Percentiles rank a stretch among this genome's conserved stretches.
phyloP scores from a whole-genome alignment of 2,113 vertebrate genomes.

The Crotalus viridis region DNA sequence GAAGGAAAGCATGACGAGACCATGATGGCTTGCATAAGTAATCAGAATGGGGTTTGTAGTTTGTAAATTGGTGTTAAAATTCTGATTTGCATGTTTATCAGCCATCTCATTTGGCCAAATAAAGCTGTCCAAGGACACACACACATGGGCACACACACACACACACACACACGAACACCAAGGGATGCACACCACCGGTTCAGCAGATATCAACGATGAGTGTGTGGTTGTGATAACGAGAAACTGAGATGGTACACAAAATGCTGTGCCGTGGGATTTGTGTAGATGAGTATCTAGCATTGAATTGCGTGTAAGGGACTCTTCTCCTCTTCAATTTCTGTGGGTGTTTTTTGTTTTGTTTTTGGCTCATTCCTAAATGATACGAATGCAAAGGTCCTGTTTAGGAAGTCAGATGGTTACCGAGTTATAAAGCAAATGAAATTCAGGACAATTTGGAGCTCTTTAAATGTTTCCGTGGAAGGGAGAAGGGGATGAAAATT shows the following conservation, averaged over 20 bases:
- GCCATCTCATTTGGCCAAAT: slow-evolving; percentile 64
- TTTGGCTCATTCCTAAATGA: too few relatives aligned
- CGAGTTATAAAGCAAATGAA: neutral
- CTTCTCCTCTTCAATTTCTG: too few relatives aligned
- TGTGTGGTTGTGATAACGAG: slow-evolving; percentile 21
- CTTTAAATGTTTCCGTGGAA: neutral
- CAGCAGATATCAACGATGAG: slow-evolving; percentile 13
- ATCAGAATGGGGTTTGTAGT: slow-evolving; percentile 54
- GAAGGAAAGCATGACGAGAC: slow-evolving; percentile 60
- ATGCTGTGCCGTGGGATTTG: neutral
- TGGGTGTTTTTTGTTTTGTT: too few relatives aligned
- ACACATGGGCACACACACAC: neutral
- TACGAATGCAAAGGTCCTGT: neutral
- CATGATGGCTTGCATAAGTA: slow-evolving; percentile 60
- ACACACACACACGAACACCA: slow-evolving; percentile 31
- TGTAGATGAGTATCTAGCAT: neutral
- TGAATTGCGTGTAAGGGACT: neutral
- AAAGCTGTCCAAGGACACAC: slow-evolving; percentile 55
- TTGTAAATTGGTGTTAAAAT: slow-evolving; percentile 67
- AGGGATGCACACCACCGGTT: slow-evolving; percentile 39
- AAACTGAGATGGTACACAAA: neutral
- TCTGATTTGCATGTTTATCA: slow-evolving; percentile 65
- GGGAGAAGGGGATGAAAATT: neutral
- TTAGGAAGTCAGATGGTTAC: neutral
- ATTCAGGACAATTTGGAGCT: neutral